Percentiles rank a stretch among this genome's conserved stretches.
phyloP scores from a whole-genome alignment of 1,140 invertebrate genomes.

The Notospermus geniculatus region DNA sequence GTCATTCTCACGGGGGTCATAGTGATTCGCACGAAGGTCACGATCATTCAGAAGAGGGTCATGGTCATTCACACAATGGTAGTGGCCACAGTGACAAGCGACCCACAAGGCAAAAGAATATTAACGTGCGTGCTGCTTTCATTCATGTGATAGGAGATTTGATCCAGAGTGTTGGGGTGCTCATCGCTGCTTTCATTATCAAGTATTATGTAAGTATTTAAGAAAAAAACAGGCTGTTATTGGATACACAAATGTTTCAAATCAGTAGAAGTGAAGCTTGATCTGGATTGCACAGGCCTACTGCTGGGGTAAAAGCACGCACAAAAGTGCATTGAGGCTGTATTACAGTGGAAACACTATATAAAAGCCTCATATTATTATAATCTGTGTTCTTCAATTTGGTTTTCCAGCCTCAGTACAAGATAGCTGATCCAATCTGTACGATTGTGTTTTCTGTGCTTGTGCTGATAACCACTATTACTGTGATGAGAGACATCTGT shows the following conservation, averaged over 20 bases:
- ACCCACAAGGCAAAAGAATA: slow-evolving; percentile 62
- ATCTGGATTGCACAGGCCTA: too few relatives aligned
- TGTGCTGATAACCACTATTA: slow-evolving; percentile 92
- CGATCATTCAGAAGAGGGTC: slow-evolving; percentile 56
- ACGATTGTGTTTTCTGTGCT: slow-evolving; percentile 95
- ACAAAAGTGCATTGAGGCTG: too few relatives aligned
- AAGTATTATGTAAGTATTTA: slow-evolving; percentile 76
- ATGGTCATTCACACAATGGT: not conserved
- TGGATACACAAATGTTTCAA: too few relatives aligned
- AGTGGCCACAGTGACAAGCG: slow-evolving; percentile 4
- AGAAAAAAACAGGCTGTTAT: too few relatives aligned
- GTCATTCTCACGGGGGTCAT: slow-evolving; percentile 55
- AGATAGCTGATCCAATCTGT: slow-evolving; percentile 95
- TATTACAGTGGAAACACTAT: too few relatives aligned
- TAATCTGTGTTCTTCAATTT: too few relatives aligned
- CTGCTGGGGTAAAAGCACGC: too few relatives aligned
- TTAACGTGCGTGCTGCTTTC: slow-evolving; percentile 95
- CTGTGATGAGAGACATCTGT: slow-evolving; percentile 88
- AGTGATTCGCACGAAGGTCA: slow-evolving; percentile 7
- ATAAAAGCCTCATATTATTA: too few relatives aligned
- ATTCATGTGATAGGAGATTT: slow-evolving; percentile 98
- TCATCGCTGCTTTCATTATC: slow-evolving; percentile 89
- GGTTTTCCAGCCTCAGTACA: slow-evolving; percentile 62
- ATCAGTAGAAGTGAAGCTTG: too few relatives aligned
- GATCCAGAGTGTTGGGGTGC: slow-evolving; percentile 92